Evolutionary conservation across 2,797 vertebrate genomes (phyloP).

Genomic region (Stomatorhinus walkeri): DNA sequence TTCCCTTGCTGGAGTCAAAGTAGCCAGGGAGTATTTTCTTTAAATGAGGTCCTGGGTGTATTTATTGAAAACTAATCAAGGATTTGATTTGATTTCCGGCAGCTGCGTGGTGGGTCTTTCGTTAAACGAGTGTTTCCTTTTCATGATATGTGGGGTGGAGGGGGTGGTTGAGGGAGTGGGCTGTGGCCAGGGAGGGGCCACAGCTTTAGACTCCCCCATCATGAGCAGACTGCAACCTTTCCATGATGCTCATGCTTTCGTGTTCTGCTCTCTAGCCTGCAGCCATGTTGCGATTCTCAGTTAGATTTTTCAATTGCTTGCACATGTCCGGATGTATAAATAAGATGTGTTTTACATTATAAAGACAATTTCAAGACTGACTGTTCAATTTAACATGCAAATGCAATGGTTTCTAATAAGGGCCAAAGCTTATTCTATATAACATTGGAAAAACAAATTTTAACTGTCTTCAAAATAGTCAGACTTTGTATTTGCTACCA

Average conservation of each 20-base stretch:
- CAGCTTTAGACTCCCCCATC: not conserved
- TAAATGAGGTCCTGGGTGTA: slow-evolving; percentile 22
- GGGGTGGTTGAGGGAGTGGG: not conserved
- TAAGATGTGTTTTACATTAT: not conserved
- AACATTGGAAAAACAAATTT: not conserved
- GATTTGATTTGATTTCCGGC: slow-evolving; percentile 13
- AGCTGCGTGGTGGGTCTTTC: not conserved
- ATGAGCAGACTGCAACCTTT: not conserved
- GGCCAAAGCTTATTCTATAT: not conserved
- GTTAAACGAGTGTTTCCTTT: not conserved
- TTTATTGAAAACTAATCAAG: not conserved
- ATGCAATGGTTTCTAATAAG: not conserved
- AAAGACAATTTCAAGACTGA: not conserved
- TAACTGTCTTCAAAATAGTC: not conserved
- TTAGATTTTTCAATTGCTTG: not conserved
- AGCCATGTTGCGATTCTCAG: not conserved
- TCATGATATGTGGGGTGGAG: not conserved
- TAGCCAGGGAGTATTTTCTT: not conserved
- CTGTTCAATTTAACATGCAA: not conserved
- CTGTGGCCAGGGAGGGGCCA: not conserved
- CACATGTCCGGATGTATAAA: not conserved
- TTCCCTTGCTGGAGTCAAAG: not conserved
- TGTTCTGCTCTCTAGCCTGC: not conserved
- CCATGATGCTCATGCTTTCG: not conserved
- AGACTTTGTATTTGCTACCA: not conserved